Evolutionary conservation across 2,113 vertebrate species (phyloP), one percentile per base, ranked within the genome.

Genomic region (Brachirus orientalis): DNA sequence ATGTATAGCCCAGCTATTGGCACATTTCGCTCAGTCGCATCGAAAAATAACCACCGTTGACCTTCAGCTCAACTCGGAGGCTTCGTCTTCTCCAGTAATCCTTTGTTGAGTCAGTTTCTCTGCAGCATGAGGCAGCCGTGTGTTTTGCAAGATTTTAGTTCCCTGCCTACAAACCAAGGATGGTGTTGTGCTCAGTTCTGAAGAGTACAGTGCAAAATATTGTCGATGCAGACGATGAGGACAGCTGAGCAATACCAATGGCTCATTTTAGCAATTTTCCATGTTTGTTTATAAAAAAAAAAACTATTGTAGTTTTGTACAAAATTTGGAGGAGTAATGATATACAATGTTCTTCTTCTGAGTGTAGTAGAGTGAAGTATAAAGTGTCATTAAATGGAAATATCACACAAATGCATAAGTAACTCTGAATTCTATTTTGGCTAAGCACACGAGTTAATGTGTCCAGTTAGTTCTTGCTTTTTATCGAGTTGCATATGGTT

Each of bases 21-120:
- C 69, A 84, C 69, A 63, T 84, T 86, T 82, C 58, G 69, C 44
- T 77, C 76, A 36, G 51, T 1, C n/a, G 53, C 52, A 9, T 58
- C 68, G 10, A 73, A 69, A 69, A 77, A 82, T 79, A 72, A 60
- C 59, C 70, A 54, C 75, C 59, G 63, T 72, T 61, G 63, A 51
- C 43, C 60, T 69, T 72, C 33, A 54, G 33, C 45, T 40, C 19
- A 41, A 18, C 38, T 35, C 58, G 10, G 47, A 43, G 28, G 55
- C 60, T 35, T 61, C 44, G n/a, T 46, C 51, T 13, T 20, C 13
- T 47, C 40, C 61, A 51, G 50, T 40, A 63, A 7, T 59, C 28
- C 40, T 22, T 16, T 1, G 22, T n/a, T n/a, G n/a, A n/a, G n/a
- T n/a, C n/a, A n/a, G n/a, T n/a, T n/a, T n/a, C n/a, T n/a, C n/a